phyloP scores from a whole-genome alignment of 1,140 invertebrate species.

The Drosophila arizonae region DNA sequence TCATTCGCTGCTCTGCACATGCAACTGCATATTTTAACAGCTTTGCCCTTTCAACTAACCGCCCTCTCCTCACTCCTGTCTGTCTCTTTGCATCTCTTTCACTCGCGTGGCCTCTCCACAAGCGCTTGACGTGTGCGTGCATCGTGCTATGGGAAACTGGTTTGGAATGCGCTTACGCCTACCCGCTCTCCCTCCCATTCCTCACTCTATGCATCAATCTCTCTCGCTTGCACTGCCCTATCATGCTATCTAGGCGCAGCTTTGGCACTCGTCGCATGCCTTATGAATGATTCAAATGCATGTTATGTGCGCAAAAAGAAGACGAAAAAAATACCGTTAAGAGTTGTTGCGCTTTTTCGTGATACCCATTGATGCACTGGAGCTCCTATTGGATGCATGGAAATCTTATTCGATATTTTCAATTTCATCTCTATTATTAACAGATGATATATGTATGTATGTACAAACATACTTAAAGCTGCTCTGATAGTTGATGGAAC shows the following conservation, averaged over 20 bases:
- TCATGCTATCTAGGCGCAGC: slow-evolving; percentile 53
- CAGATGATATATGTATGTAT: not conserved
- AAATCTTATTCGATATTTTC: not conserved
- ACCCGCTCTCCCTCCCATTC: slow-evolving; percentile 4
- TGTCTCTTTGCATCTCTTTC: not conserved
- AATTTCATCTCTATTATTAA: not conserved
- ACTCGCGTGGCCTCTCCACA: slow-evolving; percentile 8
- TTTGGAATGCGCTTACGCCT: slow-evolving; percentile 37
- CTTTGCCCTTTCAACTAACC: slow-evolving; percentile 13
- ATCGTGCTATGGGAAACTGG: slow-evolving; percentile 62
- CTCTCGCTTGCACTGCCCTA: slow-evolving; percentile 17
- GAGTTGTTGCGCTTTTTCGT: slow-evolving; percentile 71
- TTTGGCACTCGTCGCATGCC: slow-evolving; percentile 73
- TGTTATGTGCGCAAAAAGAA: slow-evolving; percentile 67
- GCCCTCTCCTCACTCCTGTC: not conserved
- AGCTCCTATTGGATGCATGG: slow-evolving; percentile 8
- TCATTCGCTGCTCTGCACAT: slow-evolving; percentile 42
- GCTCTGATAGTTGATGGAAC: no score
- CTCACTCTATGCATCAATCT: slow-evolving; percentile 8
- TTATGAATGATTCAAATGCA: slow-evolving; percentile 82
- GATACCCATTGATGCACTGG: slow-evolving; percentile 19
- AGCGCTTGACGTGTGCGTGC: slow-evolving; percentile 38
- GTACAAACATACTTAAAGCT: no score
- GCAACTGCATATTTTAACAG: slow-evolving; percentile 76
- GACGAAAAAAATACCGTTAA: slow-evolving; percentile 67